These are phyloP conservation scores for Orthosia gracilis DNA, from an alignment of 2,888 invertebrate genomes.

Conservation along the genomic window DNA sequence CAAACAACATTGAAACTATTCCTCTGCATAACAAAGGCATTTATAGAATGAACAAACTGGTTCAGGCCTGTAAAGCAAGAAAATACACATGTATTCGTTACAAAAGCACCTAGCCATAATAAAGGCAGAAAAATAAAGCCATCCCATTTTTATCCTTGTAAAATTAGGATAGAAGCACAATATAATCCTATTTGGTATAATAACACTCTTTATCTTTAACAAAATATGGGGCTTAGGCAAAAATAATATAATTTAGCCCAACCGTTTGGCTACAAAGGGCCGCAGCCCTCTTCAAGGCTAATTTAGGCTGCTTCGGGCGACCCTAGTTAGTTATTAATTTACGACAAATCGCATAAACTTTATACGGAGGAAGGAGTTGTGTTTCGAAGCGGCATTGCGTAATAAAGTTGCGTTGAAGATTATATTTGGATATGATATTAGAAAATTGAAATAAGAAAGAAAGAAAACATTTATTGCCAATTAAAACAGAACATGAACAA, in stretches of 20 bases:
- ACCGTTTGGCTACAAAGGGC: slow-evolving; percentile 43
- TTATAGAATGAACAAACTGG: too few species aligned
- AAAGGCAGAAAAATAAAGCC: slow-evolving; percentile 13
- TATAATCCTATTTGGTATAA: slow-evolving; percentile 53
- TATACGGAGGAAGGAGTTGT: slow-evolving; percentile 13
- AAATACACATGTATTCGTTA: not conserved
- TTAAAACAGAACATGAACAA: too few species aligned
- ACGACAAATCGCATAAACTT: slow-evolving; percentile 55
- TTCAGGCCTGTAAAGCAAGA: too few species aligned
- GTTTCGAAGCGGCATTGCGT: slow-evolving; percentile 25
- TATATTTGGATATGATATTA: not conserved
- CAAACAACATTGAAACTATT: not conserved
- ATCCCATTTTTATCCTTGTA: slow-evolving; percentile 26
- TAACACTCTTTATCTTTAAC: slow-evolving; percentile 44
- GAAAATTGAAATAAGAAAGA: not conserved
- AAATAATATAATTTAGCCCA: slow-evolving; percentile 49
- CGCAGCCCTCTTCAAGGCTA: slow-evolving; percentile 48
- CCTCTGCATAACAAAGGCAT: too few species aligned
- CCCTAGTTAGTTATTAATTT: slow-evolving; percentile 61
- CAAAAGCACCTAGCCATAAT: not conserved
- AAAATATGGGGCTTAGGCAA: slow-evolving; percentile 52
- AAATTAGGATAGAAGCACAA: slow-evolving; percentile 19
- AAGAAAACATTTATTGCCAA: too few species aligned
- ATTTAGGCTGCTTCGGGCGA: slow-evolving; percentile 45
- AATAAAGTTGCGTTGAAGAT: slow-evolving; percentile 12